Conservation (phyloP, 2,888 invertebrate species). For the Asteroscopus sphinx region DNA sequence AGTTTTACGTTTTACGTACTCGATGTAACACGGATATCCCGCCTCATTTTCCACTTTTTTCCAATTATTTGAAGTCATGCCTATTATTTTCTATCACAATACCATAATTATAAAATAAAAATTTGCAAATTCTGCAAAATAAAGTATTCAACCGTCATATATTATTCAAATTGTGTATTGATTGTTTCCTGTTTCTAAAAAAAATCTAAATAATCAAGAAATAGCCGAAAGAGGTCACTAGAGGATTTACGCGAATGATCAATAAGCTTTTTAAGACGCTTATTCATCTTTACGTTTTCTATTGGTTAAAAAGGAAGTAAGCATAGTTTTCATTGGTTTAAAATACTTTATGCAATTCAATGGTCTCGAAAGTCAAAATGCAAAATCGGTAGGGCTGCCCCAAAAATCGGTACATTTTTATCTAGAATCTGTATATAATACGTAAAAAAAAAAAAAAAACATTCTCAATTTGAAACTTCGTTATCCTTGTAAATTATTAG, state of each 20-base stretch:
- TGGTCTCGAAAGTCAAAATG: too few relatives aligned
- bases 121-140: constrained; percentile 16
- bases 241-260: constrained; percentile 27
- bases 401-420: too few relatives aligned
- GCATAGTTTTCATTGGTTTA: constrained; percentile 27
- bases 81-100: constrained; percentile 21
- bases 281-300: neutral
- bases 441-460: too few relatives aligned
- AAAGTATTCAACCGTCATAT: constrained; percentile 67
- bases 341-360: too few relatives aligned
- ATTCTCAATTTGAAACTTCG: too few relatives aligned
- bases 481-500: too few relatives aligned
- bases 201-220: too few relatives aligned
- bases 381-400: too few relatives aligned
- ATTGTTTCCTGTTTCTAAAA: constrained; percentile 12
- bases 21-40: constrained; percentile 90
- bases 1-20: constrained; percentile 85
- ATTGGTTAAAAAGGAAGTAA: constrained; percentile 8
- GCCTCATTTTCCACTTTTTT: constrained; percentile 90
- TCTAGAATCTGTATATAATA: too few relatives aligned
- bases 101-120: constrained; percentile 18
- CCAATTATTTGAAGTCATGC: constrained; percentile 81
- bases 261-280: constrained; percentile 3
- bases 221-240: too few relatives aligned
- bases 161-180: constrained; percentile 70